These are phyloP conservation scores for Formicarius rufipectus DNA, from an alignment of 2,113 vertebrate genomes.

Conservation along the genomic window DNA sequence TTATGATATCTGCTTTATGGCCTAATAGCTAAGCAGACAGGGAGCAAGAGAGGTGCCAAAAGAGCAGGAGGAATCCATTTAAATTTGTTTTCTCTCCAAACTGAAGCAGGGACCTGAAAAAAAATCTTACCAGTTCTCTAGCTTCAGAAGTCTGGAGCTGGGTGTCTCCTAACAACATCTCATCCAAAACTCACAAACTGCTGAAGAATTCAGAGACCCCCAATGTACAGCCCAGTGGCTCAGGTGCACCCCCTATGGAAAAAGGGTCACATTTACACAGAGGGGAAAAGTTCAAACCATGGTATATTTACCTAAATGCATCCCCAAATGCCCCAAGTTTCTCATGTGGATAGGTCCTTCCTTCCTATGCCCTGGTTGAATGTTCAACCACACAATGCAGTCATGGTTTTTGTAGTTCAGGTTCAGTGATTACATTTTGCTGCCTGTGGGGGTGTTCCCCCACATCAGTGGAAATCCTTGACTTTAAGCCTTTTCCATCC, in stretches of 20 bases:
- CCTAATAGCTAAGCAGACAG: neutral
- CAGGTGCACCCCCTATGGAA: neutral
- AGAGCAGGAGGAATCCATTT: neutral
- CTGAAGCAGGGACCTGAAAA: neutral
- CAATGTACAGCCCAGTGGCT: neutral
- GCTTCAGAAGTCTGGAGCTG: neutral
- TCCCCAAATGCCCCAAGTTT: neutral
- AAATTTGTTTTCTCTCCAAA: neutral
- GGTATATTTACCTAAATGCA: neutral
- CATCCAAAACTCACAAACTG: neutral
- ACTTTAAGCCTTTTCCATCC: neutral
- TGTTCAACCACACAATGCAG: neutral
- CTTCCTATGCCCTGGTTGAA: neutral
- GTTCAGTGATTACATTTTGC: neutral
- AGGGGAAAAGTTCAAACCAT: neutral
- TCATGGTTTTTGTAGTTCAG: rapidly evolving
- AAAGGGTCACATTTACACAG: neutral
- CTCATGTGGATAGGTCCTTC: neutral
- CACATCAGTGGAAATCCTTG: neutral
- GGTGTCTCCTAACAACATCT: neutral
- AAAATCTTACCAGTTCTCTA: neutral
- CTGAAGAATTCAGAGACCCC: neutral
- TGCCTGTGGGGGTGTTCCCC: neutral
- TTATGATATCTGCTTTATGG: neutral
- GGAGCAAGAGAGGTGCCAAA: neutral